A percentile compares a stretch with the other conserved stretches of the same genome.
Conservation (phyloP, 2,888 invertebrate species). For the Drosophila subsilvestris region DNA sequence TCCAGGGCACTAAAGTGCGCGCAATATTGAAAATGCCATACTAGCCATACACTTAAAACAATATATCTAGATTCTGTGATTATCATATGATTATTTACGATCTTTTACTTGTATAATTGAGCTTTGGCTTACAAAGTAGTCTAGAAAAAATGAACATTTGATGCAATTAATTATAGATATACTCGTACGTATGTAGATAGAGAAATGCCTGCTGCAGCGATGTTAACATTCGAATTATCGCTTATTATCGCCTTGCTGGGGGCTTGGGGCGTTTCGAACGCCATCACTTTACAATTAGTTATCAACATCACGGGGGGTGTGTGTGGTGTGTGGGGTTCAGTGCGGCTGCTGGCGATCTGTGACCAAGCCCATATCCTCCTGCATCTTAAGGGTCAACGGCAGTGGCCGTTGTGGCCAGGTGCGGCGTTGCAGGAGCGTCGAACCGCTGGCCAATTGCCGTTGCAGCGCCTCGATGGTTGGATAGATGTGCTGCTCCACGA, state of each 20-base stretch:
- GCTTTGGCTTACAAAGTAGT: conserved; percentile 43
- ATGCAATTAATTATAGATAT: conserved; percentile 36
- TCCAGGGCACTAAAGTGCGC: no score
- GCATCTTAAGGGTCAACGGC: conserved; percentile 71
- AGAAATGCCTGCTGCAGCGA: conserved; percentile 33
- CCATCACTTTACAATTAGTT: conserved; percentile 49
- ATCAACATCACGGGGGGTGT: not conserved
- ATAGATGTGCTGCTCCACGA: conserved; percentile 88
- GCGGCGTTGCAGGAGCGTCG: conserved; percentile 85
- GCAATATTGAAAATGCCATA: not conserved
- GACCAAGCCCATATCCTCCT: conserved; percentile 64
- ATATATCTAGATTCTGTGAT: conserved; percentile 13
- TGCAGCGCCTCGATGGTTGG: conserved; percentile 85
- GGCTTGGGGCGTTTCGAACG: conserved; percentile 68
- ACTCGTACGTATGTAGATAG: not conserved
- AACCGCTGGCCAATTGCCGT: conserved; percentile 85
- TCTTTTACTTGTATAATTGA: conserved; percentile 28
- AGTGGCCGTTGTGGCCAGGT: conserved; percentile 87
- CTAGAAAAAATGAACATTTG: conserved; percentile 55
- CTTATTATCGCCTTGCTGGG: conserved; percentile 41
- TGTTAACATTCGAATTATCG: conserved; percentile 47
- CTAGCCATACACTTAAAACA: not conserved
- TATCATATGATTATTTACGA: conserved; percentile 17
- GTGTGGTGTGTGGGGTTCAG: not conserved
- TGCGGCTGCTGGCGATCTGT: conserved; percentile 11